phyloP scores from a whole-genome alignment of 1,140 invertebrate species.

The Schlechtendalia chinensis region DNA sequence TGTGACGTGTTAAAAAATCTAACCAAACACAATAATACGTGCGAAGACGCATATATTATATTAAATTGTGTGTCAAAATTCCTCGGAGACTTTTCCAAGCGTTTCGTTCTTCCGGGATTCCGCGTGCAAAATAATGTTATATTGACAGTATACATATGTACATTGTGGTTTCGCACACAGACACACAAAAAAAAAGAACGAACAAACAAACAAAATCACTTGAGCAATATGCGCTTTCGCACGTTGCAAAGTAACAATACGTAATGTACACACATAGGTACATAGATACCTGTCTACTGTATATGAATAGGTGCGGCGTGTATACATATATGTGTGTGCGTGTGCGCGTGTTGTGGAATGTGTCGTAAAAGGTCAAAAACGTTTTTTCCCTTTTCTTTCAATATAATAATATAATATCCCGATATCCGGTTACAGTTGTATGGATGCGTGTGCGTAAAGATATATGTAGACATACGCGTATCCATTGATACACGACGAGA shows the following conservation, averaged over 20 bases:
- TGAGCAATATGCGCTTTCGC: background rate
- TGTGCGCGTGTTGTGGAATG: background rate
- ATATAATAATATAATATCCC: background rate
- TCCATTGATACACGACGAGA: background rate
- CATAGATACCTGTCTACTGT: background rate
- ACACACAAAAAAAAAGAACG: background rate
- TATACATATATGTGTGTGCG: too few relatives aligned
- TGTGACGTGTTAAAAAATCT: too few relatives aligned
- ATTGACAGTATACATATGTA: too few relatives aligned
- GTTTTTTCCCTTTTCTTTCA: background rate
- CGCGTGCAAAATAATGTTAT: too few relatives aligned
- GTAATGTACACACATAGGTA: background rate
- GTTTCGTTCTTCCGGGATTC: background rate
- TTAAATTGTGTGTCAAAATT: too few relatives aligned
- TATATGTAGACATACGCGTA: background rate
- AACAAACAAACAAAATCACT: too few relatives aligned
- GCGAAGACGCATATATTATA: too few relatives aligned
- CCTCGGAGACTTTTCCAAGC: background rate
- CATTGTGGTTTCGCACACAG: too few relatives aligned
- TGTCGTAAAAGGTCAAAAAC: conserved; percentile 23
- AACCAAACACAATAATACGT: too few relatives aligned
- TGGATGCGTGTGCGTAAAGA: background rate
- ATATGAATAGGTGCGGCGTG: background rate
- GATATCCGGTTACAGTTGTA: background rate
- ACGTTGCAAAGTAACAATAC: background rate